Evolutionary conservation across 2,113 vertebrate genomes (phyloP).

Genomic region (Calyptomena viridis): DNA sequence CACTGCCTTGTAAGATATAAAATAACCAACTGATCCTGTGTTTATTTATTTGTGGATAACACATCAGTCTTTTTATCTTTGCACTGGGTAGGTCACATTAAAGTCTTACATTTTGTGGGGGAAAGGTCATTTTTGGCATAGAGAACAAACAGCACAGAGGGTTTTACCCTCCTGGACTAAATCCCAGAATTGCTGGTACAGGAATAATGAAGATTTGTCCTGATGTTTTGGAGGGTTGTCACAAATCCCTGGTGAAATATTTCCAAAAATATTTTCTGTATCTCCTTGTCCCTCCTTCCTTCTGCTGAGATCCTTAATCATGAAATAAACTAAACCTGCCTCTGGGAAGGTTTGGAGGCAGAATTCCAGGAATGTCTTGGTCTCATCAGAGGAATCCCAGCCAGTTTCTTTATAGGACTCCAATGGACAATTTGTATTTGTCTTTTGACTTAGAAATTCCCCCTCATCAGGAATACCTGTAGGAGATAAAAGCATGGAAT

Average conservation of each 20-base stretch:
- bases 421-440: background rate
- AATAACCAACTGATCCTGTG: background rate
- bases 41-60: background rate
- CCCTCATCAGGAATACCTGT: background rate
- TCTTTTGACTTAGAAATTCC: background rate
- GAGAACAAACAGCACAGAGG: accelerated
- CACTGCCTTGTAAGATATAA: conserved; percentile 12
- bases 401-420: too few species aligned
- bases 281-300: background rate
- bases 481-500: background rate
- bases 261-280: background rate
- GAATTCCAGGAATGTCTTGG: background rate
- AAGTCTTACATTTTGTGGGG: background rate
- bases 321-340: background rate
- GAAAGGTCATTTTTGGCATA: background rate
- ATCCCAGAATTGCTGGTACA: background rate
- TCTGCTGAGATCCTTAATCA: background rate
- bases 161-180: background rate
- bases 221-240: background rate
- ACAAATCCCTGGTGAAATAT: background rate
- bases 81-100: background rate
- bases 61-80: background rate
- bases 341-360: background rate
- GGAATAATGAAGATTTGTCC: background rate
- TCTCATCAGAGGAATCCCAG: background rate